phyloP scores from a whole-genome alignment of 2,888 invertebrate genomes.

The Invenusta paracnida region DNA sequence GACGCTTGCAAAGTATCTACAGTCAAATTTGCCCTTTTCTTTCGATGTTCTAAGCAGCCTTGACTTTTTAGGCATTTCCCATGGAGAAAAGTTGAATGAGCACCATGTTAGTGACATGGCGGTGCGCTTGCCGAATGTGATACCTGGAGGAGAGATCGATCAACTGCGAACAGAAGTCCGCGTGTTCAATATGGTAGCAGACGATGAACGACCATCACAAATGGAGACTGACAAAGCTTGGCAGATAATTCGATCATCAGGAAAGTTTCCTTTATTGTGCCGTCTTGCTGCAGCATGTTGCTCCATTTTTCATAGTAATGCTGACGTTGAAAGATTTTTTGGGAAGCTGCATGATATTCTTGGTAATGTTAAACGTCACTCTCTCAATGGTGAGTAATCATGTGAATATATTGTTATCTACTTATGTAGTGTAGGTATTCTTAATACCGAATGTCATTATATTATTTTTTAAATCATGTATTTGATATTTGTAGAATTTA shows the following conservation, averaged over 20 bases:
- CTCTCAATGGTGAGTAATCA: slow-evolving; percentile 13
- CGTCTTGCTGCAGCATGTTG: slow-evolving; percentile 1
- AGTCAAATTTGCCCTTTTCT: background rate
- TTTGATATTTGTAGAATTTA: slow-evolving; percentile 1
- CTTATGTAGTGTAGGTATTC: background rate
- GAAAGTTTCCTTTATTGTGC: slow-evolving; percentile 13
- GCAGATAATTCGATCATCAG: background rate
- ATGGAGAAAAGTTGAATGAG: slow-evolving; percentile 6
- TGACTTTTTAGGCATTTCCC: background rate
- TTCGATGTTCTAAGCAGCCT: background rate
- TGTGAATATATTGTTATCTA: background rate
- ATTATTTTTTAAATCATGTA: background rate
- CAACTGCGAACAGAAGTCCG: background rate
- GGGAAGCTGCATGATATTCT: slow-evolving; percentile 11
- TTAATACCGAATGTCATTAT: background rate
- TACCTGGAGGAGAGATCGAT: background rate
- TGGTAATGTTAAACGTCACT: background rate
- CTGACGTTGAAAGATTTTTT: slow-evolving; percentile 10
- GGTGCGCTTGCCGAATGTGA: background rate
- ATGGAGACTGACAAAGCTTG: background rate
- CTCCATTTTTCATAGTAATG: slow-evolving; percentile 19
- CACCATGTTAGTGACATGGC: background rate
- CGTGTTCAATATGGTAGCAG: background rate
- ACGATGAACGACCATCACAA: background rate
- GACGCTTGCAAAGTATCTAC: slow-evolving; percentile 4